Evolutionary conservation across 2,113 vertebrate genomes (phyloP), one percentile per base, ranked within the genome.

Genomic region (Daboia siamensis): DNA sequence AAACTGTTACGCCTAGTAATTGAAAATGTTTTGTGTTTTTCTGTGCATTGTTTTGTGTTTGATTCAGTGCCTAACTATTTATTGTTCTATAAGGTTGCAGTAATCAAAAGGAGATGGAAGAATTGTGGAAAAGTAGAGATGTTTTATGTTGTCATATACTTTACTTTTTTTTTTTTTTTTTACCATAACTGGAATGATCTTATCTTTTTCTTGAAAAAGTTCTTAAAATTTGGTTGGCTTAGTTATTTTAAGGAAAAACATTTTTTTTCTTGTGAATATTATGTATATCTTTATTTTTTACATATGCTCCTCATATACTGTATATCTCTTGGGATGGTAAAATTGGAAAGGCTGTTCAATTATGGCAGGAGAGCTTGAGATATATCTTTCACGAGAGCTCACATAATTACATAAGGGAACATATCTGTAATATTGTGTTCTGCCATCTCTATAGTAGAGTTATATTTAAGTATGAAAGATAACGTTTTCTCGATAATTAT

Each of bases 341-440:
- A 80, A 15, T 87, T 44, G 52, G 52, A 93, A 44, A 26, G 0
- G 15, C 39, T 48, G 33, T 54, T 48, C 33, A 0, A 0, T 88
- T 56, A 0, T 8, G 0, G n/a, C 17, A 69, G 11, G 24, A 51
- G 20, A 2, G 44, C 86, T 57, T 88, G 21, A 39, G 29, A 54
- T 21, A 85, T 51, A 86, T n/a, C 29, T 0, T 57, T 54, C 29
- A n/a, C 61, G 51, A 87, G 52, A 39, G 39, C 4, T 55, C 61
- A 3, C 17, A 87, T 93, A 92, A 61, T 87, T 90, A 92, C 84
- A 85, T 89, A 57, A 48, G 80, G 92, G 88, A 55, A 85, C 26
- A 54, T 91, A 2, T 0, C 46, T 84, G 23, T 21, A 48, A n/a
- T 54, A 26, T 86, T 95, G 91, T 64, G 87, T 91, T 94, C 51